A percentile compares a stretch with the other conserved stretches of the same genome.
phyloP scores from a whole-genome alignment of 2,113 vertebrate genomes.

The Vulpes vulpes region DNA sequence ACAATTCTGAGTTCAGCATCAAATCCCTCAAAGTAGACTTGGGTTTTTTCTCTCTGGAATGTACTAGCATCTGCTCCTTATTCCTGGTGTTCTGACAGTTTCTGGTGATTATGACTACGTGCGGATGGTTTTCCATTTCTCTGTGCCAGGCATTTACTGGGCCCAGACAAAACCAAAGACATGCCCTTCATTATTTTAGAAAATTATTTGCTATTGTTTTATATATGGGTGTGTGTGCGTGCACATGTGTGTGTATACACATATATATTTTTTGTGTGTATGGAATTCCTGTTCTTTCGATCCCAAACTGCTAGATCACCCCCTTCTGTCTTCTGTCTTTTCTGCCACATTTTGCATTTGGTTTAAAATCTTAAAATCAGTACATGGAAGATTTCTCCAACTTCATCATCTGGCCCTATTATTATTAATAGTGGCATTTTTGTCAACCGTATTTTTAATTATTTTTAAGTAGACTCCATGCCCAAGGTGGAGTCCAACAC shows the following conservation, averaged over 20 bases:
- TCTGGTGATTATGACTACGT: neutral
- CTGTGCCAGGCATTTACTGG: neutral
- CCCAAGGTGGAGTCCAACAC: neutral
- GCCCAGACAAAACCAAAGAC: neutral
- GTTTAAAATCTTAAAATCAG: constrained; percentile 54
- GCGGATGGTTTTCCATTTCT: neutral
- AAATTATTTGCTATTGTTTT: constrained; percentile 1
- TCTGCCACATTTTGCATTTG: constrained; percentile 25
- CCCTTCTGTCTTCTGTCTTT: neutral
- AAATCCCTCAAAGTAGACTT: neutral
- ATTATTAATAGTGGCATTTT: neutral
- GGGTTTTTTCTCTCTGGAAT: neutral
- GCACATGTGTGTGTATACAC: too few relatives aligned
- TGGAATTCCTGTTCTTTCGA: constrained; percentile 11
- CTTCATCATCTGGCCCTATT: neutral
- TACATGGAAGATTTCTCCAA: neutral
- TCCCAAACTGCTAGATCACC: neutral
- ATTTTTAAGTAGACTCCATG: neutral
- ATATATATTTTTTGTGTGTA: neutral
- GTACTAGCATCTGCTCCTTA: neutral
- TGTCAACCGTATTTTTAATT: constrained; percentile 34
- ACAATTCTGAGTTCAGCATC: neutral
- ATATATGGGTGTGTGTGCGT: neutral
- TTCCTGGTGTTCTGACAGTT: neutral
- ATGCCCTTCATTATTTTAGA: neutral